phyloP scores from a whole-genome alignment of 1,140 invertebrate species.

The Dendroctonus ponderosae region DNA sequence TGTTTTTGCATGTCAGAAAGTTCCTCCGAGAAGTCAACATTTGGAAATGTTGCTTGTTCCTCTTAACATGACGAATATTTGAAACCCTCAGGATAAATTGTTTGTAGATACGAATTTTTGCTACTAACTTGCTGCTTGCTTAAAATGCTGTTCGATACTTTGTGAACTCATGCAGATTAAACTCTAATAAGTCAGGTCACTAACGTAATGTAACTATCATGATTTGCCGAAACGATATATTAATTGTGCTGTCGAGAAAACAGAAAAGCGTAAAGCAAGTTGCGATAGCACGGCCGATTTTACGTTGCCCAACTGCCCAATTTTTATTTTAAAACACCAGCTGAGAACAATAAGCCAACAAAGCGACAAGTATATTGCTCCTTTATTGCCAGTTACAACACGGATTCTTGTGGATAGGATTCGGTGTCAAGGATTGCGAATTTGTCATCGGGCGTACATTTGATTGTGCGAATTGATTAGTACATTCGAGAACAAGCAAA shows the following conservation, averaged over 20 bases:
- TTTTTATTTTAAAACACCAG: constrained; percentile 17
- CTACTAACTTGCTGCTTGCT: no score
- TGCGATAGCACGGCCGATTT: constrained; percentile 19
- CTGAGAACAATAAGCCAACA: constrained; percentile 22
- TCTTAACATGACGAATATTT: no score
- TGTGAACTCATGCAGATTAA: no score
- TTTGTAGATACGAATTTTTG: no score
- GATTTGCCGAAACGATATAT: constrained; percentile 22
- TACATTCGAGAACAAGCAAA: no score
- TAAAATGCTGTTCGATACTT: no score
- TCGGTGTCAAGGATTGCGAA: constrained; percentile 23
- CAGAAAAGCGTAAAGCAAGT: constrained; percentile 29
- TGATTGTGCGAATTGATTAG: background rate
- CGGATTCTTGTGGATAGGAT: constrained; percentile 16
- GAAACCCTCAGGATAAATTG: no score
- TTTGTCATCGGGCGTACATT: constrained; percentile 22
- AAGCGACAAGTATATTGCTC: constrained; percentile 20
- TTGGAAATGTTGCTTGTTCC: no score
- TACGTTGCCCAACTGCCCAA: constrained; percentile 29
- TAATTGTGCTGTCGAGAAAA: constrained; percentile 33
- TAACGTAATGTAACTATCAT: constrained; percentile 16
- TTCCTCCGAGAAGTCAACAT: no score
- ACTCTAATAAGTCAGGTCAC: constrained; percentile 5
- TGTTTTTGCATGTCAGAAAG: no score
- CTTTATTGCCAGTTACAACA: constrained; percentile 15